These are phyloP conservation scores for Ahaetulla prasina DNA, from an alignment of 2,113 vertebrate genomes.

Conservation along the genomic window DNA sequence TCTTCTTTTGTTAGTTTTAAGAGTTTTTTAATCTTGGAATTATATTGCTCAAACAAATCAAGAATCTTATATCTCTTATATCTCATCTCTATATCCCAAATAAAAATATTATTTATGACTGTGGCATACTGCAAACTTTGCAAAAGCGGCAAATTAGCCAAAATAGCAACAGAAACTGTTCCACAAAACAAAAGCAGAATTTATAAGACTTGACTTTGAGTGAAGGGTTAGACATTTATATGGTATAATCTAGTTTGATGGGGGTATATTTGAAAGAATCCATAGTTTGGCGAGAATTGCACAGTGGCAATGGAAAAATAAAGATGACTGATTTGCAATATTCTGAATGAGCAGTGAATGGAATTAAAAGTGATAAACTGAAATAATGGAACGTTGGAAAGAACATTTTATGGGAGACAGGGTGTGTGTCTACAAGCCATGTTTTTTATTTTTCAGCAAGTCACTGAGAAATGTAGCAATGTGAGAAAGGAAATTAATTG, in stretches of 20 bases:
- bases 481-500: background rate
- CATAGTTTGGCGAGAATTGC: background rate
- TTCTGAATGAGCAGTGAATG: background rate
- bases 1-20: background rate
- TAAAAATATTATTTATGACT: background rate
- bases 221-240: background rate
- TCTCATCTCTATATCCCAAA: background rate
- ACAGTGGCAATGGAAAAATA: background rate
- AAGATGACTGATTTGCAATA: background rate
- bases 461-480: background rate
- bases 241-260: background rate
- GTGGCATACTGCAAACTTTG: background rate
- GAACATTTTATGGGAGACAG: background rate
- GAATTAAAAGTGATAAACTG: background rate
- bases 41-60: background rate
- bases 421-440: background rate
- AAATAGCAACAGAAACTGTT: background rate
- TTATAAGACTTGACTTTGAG: background rate
- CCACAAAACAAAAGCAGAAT: background rate
- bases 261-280: background rate
- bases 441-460: background rate
- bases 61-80: no score
- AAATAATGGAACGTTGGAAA: background rate
- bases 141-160: background rate
- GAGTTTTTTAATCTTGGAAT: slow-evolving; percentile 6